These are phyloP conservation scores for Dyspetes luteomarginatus DNA, from an alignment of 2,888 invertebrate species.

Conservation along the genomic window DNA sequence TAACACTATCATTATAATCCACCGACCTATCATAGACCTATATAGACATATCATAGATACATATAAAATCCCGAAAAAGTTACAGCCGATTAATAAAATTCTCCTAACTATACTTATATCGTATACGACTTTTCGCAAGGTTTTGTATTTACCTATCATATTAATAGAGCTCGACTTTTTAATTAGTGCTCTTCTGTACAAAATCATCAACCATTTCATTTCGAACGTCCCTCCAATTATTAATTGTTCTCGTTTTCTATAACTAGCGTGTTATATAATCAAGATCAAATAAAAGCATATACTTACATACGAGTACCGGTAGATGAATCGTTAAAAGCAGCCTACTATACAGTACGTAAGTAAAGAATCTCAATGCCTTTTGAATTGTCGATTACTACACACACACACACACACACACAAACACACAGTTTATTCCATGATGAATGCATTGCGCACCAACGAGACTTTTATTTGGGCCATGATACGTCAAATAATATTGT, in stretches of 20 bases:
- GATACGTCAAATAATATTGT: constrained; percentile 66
- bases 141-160: too few relatives aligned
- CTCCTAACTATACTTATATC: too few relatives aligned
- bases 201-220: background rate
- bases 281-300: constrained; percentile 43
- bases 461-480: constrained; percentile 46
- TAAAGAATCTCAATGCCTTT: constrained; percentile 45
- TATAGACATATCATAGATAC: too few relatives aligned
- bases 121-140: too few relatives aligned
- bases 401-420: constrained; percentile 17
- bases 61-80: too few relatives aligned
- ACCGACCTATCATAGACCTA: too few relatives aligned
- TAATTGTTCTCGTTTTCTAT: constrained; percentile 21
- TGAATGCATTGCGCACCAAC: constrained; percentile 10
- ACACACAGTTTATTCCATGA: constrained; percentile 13
- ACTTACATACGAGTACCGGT: constrained; percentile 2
- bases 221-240: background rate
- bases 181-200: background rate
- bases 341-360: background rate
- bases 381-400: constrained; percentile 47
- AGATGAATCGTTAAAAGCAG: constrained; percentile 27
- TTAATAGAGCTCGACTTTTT: background rate
- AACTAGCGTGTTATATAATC: constrained; percentile 16
- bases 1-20: too few relatives aligned
- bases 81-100: too few relatives aligned